Evolutionary conservation across 53 echinoderm and acorn worm species (phyloP).

Genomic region (Astropecten irregularis): DNA sequence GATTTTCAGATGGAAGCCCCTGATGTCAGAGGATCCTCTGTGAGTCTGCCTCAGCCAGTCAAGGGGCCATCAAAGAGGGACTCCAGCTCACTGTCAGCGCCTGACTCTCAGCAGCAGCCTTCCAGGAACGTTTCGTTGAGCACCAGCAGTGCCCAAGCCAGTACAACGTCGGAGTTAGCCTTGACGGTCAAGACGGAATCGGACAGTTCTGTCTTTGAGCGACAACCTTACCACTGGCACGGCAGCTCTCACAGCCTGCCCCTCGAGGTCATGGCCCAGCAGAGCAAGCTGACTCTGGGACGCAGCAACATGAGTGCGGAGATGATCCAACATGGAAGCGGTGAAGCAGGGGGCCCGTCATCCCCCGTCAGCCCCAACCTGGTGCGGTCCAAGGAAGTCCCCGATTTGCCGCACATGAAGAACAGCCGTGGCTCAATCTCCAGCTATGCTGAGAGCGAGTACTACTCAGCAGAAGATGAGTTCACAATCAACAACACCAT

Average conservation of each 20-base stretch:
- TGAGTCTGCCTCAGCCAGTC: conserved; percentile 16
- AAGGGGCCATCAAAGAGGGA: conserved; percentile 44
- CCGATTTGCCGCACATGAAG: not conserved
- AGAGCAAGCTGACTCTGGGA: conserved; percentile 32
- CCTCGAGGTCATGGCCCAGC: conserved; percentile 52
- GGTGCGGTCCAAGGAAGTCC: conserved; percentile 15
- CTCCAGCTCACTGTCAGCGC: conserved; percentile 56
- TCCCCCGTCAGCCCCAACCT: not conserved
- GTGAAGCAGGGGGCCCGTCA: not conserved
- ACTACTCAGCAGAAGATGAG: conserved; percentile 87
- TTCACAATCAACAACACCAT: conserved; percentile 9
- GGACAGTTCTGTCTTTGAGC: conserved; percentile 47
- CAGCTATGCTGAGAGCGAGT: conserved; percentile 88
- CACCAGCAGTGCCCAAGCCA: conserved; percentile 64
- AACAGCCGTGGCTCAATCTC: conserved; percentile 40
- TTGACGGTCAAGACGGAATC: conserved; percentile 34
- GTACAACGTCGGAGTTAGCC: conserved; percentile 35
- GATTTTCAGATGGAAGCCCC: conserved; percentile 3
- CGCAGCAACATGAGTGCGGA: conserved; percentile 67
- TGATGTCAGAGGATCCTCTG: not conserved
- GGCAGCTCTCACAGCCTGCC: conserved; percentile 96
- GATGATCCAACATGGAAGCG: not conserved
- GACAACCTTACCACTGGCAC: conserved; percentile 21
- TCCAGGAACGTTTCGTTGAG: conserved; percentile 57
- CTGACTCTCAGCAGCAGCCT: conserved; percentile 20